These are phyloP conservation scores for Latheticus oryzae DNA, from an alignment of 2,888 invertebrate species.

Conservation along the genomic window DNA sequence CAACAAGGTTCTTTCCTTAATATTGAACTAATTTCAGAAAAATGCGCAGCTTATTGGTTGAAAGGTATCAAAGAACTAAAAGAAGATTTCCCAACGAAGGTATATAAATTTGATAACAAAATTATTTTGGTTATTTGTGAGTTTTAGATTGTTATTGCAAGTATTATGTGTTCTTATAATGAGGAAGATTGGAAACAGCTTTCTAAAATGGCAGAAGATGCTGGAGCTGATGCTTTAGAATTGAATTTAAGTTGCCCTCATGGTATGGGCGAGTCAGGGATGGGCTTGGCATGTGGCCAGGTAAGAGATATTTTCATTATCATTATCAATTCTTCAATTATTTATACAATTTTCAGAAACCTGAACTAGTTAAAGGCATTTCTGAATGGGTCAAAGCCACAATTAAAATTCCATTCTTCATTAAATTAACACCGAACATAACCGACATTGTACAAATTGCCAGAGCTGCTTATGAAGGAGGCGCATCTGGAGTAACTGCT, in stretches of 20 bases:
- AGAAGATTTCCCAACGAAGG: conserved; percentile 90
- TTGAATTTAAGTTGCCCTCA: conserved; percentile 98
- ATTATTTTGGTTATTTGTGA: too few species aligned
- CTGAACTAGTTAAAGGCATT: conserved; percentile 87
- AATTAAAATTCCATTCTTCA: conserved; percentile 94
- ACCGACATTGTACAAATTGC: conserved; percentile 94
- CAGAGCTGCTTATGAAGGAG: conserved; percentile 88
- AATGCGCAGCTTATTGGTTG: conserved; percentile 94
- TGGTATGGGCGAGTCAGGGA: conserved; percentile 98
- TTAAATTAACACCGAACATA: conserved; percentile 97
- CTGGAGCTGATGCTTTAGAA: conserved; percentile 95
- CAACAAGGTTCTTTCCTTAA: conserved; percentile 97
- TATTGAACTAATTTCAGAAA: conserved; percentile 98
- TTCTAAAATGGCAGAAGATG: conserved; percentile 78
- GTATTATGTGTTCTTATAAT: conserved; percentile 93
- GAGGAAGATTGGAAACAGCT: conserved; percentile 90
- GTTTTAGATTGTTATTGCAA: conserved; percentile 86
- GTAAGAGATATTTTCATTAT: too few species aligned
- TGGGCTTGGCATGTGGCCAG: conserved; percentile 99
- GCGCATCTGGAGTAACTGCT: conserved; percentile 95
- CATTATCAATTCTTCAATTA: too few species aligned
- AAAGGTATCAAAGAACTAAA: conserved; percentile 89
- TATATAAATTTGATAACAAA: conserved; percentile 57
- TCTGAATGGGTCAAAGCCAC: conserved; percentile 89
- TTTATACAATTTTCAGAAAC: conserved; percentile 77